Evolutionary conservation across 2,888 invertebrate species (phyloP).

Genomic region (Nasonia oneida): DNA sequence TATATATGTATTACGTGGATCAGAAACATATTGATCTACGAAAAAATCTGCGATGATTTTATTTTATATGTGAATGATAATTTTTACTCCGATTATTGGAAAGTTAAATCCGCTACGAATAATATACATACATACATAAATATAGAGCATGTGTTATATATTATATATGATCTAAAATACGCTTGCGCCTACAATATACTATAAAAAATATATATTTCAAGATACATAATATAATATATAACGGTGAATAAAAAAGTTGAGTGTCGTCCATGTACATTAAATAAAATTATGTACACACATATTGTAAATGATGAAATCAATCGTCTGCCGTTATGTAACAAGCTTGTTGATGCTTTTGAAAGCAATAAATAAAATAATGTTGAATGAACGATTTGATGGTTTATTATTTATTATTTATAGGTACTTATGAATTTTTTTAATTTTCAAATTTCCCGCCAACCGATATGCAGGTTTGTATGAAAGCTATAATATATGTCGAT

Average conservation of each 20-base stretch:
- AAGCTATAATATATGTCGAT: too few species aligned
- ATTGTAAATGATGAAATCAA: slow-evolving; percentile 53
- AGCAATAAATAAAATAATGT: slow-evolving; percentile 60
- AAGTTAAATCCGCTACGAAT: slow-evolving; percentile 30
- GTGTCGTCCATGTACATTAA: slow-evolving; percentile 59
- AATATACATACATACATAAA: slow-evolving; percentile 7
- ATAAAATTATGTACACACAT: slow-evolving; percentile 1
- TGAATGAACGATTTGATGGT: slow-evolving; percentile 19
- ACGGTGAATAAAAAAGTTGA: slow-evolving; percentile 36
- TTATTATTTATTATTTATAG: too few species aligned
- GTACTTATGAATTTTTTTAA: too few species aligned
- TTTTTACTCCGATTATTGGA: slow-evolving; percentile 11
- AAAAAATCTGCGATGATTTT: slow-evolving; percentile 20
- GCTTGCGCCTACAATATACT: slow-evolving; percentile 45
- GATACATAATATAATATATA: background rate
- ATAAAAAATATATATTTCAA: background rate
- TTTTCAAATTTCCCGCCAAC: background rate
- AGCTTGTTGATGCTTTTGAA: slow-evolving; percentile 59
- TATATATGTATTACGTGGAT: background rate
- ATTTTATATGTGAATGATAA: background rate
- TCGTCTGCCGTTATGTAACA: slow-evolving; percentile 59
- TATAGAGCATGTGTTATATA: slow-evolving; percentile 8
- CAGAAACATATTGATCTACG: background rate
- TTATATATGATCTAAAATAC: slow-evolving; percentile 30
- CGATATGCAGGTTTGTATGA: background rate